Evolutionary conservation across 2,888 invertebrate species (phyloP).

Genomic region (Strigamia transsilvanica): DNA sequence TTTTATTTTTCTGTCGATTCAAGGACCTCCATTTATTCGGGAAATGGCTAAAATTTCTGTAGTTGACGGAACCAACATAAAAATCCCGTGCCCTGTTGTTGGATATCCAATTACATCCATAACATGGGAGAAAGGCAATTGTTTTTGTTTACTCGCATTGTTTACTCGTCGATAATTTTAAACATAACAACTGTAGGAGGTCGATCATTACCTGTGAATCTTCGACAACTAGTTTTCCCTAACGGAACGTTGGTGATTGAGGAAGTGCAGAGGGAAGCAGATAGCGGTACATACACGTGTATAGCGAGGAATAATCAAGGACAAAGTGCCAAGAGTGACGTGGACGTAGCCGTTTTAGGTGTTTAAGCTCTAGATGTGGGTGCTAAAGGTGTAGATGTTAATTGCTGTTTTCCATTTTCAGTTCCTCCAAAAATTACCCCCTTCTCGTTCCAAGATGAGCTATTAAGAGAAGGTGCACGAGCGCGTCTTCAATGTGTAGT

Average conservation of each 20-base stretch:
- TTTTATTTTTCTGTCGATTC: not conserved
- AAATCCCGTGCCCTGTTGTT: conserved; percentile 87
- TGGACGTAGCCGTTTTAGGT: conserved; percentile 97
- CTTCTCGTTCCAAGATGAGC: conserved; percentile 75
- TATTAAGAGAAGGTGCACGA: conserved; percentile 79
- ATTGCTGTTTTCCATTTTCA: conserved; percentile 63
- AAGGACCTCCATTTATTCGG: conserved; percentile 78
- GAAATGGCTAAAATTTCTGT: conserved; percentile 93
- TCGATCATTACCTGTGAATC: conserved; percentile 87
- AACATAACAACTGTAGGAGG: conserved; percentile 68
- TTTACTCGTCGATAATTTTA: not conserved
- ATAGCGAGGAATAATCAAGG: conserved; percentile 91
- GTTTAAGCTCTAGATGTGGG: conserved; percentile 68
- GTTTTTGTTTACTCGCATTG: not conserved
- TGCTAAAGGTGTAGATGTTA: not conserved
- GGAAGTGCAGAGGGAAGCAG: conserved; percentile 89
- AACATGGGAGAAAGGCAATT: conserved; percentile 89
- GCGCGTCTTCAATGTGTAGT: conserved; percentile 77
- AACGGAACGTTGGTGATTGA: conserved; percentile 94
- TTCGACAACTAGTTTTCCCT: conserved; percentile 91
- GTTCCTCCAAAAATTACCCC: conserved; percentile 79
- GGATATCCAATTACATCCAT: conserved; percentile 93
- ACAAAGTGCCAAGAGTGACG: conserved; percentile 83
- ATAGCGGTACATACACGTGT: conserved; percentile 93
- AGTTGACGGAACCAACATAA: conserved; percentile 85